Evolutionary conservation across 2,888 invertebrate genomes (phyloP), one percentile per base, ranked within the genome.

Genomic region (Cosmia trapezina): DNA sequence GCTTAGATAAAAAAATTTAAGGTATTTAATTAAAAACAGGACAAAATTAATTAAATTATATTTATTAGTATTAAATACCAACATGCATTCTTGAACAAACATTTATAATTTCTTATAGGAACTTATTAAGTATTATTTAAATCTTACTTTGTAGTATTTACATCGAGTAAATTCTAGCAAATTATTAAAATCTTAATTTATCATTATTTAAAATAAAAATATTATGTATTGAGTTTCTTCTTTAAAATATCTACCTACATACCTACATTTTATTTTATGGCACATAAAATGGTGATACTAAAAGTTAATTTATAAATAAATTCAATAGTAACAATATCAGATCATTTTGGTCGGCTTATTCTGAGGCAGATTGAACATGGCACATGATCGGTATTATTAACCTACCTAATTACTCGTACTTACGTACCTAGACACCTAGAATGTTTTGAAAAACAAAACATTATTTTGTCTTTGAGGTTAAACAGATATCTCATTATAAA

Each of bases 131-230:
- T n/a, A 2, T 71, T 67, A 80, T 73, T 78, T 19, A 64, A 75
- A 70, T 67, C 73, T 83, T 81, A 77, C 49, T 69, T 66, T 61
- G 14, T 82, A 83, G 80, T 86, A 87, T 87, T 87, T 86, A 87
- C 86, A 87, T 73, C 53, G 17, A 68, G 81, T 85, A 87, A 87
- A 87, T 81, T 81, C 80, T 84, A 83, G 77, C 70, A 76, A 68
- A 65, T 65, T 63, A 54, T 63, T 63, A 71, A 71, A 72, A 71
- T 49, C 8, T 45, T 61, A 71, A 53, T 54, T 33, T 22, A 70
- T 53, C 8, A 61, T 70, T 0, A 69, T 41, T 45, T 68, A n/a
- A n/a, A 62, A 54, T 41, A 41, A 59, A 76, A 51, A 65, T n/a
- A n/a, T n/a, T 43, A 61, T 22, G 7, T 7, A 65, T 57, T 12